A percentile compares a stretch with the other conserved stretches of the same genome.
Evolutionary conservation across 1,140 invertebrate species (phyloP).

Genomic region (Conus betulinus): DNA sequence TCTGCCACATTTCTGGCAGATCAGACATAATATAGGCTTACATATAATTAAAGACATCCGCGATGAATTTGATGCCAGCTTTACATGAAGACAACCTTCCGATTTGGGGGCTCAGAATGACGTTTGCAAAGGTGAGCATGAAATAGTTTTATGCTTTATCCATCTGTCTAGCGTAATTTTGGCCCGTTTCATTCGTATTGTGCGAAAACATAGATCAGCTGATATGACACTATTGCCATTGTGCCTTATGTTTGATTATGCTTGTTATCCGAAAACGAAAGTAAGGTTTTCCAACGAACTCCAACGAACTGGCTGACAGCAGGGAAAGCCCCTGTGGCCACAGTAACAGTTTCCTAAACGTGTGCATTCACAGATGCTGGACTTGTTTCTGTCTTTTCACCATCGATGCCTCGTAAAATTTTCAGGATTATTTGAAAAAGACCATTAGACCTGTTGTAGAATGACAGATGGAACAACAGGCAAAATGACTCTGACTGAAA

Average conservation of each 20-base stretch:
- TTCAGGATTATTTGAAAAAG: no score
- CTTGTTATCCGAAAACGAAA: constrained; percentile 20
- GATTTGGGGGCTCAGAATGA: neutral
- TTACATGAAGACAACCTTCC: constrained; percentile 8
- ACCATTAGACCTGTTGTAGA: neutral
- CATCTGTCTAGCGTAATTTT: neutral
- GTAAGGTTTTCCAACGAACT: constrained; percentile 5
- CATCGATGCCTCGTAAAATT: neutral
- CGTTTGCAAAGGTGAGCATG: neutral
- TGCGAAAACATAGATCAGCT: neutral
- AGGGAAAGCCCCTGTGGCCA: neutral
- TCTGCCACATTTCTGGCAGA: neutral
- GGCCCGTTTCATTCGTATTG: neutral
- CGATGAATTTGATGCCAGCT: neutral
- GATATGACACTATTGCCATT: neutral
- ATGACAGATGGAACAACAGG: neutral
- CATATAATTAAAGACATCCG: neutral
- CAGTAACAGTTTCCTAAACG: neutral
- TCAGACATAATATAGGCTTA: neutral
- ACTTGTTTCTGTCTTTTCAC: neutral
- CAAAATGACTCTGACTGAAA: constrained; percentile 21
- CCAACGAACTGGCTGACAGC: neutral
- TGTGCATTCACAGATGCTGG: no score
- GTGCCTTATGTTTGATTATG: neutral
- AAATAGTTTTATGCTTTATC: neutral